Percentiles rank a stretch among this genome's conserved stretches.
phyloP scores from a whole-genome alignment of 2,113 vertebrate species.

The Regulus satrapa region DNA sequence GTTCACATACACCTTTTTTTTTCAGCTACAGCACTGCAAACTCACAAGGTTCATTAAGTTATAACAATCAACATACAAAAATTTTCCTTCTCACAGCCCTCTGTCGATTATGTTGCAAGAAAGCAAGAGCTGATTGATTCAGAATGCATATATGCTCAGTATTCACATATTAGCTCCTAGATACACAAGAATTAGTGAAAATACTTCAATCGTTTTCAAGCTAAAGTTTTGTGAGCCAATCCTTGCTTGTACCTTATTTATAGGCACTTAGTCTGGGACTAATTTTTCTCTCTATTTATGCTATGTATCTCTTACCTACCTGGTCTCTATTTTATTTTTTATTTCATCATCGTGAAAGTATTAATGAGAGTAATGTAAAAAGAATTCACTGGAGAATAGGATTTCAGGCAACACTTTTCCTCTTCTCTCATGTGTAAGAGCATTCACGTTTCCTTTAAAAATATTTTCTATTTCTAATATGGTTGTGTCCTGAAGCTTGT shows the following conservation, averaged over 20 bases:
- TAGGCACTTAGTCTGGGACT: neutral
- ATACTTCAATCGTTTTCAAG: neutral
- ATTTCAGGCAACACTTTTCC: neutral
- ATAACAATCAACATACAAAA: neutral
- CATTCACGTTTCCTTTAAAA: neutral
- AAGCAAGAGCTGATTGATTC: neutral
- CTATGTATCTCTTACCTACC: neutral
- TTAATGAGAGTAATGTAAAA: neutral
- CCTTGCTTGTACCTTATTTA: neutral
- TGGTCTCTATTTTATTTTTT: neutral
- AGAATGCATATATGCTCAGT: neutral
- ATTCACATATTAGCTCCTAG: neutral
- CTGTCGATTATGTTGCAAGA: neutral
- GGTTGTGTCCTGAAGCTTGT: neutral
- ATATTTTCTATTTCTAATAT: no score
- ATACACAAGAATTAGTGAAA: neutral
- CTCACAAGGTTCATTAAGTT: conserved; percentile 5
- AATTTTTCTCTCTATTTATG: neutral
- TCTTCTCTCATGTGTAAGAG: neutral
- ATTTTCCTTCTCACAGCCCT: neutral
- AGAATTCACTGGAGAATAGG: neutral
- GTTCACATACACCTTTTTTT: neutral
- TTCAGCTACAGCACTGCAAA: neutral
- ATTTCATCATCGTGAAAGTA: neutral
- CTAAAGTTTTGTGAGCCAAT: neutral